These are phyloP conservation scores for Daboia siamensis DNA, from an alignment of 2,113 vertebrate genomes.

Conservation along the genomic window DNA sequence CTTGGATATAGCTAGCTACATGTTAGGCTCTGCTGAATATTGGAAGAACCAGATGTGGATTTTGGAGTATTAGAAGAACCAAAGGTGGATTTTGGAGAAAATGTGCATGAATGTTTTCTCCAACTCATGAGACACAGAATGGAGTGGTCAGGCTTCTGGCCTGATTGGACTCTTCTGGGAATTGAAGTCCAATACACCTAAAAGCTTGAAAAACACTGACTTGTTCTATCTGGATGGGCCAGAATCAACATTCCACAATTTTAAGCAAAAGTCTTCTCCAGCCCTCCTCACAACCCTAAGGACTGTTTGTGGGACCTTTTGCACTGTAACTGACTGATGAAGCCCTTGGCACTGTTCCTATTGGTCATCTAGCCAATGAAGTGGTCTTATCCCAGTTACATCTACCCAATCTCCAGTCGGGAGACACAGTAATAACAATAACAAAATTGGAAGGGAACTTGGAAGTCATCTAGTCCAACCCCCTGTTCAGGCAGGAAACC, in stretches of 20 bases:
- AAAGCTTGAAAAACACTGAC: background rate
- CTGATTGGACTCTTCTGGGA: background rate
- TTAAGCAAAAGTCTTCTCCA: background rate
- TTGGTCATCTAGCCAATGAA: background rate
- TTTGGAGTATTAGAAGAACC: background rate
- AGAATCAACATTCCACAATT: background rate
- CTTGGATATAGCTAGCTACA: background rate
- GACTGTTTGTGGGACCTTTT: background rate
- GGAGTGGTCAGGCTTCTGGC: background rate
- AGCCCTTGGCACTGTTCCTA: background rate
- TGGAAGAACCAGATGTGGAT: background rate
- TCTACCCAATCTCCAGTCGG: background rate
- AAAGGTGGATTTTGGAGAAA: background rate
- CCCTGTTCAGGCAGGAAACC: no score
- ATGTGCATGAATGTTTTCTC: background rate
- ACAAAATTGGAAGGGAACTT: no score
- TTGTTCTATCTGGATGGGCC: background rate
- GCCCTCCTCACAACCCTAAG: background rate
- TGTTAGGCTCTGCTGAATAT: background rate
- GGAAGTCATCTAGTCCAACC: no score
- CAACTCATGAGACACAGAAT: background rate
- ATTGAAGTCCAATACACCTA: background rate
- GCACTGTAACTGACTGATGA: background rate
- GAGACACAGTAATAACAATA: background rate
- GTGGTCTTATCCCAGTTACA: background rate